Percentiles rank a stretch among this genome's conserved stretches.
Evolutionary conservation across 2,888 invertebrate genomes (phyloP).

Genomic region (Kuschelorhynchus macadamiae): DNA sequence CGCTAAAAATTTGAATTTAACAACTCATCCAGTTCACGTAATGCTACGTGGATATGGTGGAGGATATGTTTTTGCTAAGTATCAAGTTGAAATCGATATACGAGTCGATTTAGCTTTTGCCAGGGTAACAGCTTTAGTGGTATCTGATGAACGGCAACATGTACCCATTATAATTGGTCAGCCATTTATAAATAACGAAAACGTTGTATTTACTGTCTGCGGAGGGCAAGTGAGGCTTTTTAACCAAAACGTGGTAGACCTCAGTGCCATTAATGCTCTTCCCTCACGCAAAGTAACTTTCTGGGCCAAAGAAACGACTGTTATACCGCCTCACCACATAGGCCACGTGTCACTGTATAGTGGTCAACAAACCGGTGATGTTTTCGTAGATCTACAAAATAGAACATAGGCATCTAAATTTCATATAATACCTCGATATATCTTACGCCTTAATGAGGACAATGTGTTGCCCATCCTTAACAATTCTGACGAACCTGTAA

Average conservation of each 20-base stretch:
- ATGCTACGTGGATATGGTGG: not conserved
- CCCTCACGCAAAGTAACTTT: not conserved
- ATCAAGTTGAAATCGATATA: not conserved
- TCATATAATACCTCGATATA: not conserved
- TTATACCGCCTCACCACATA: not conserved
- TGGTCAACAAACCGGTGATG: not conserved
- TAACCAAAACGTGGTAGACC: not conserved
- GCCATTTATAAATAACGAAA: not conserved
- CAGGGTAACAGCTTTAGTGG: not conserved
- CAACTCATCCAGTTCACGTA: not conserved
- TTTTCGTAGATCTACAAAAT: not conserved
- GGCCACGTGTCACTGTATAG: not conserved
- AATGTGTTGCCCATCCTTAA: not conserved
- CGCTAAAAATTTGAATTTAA: not conserved
- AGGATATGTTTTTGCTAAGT: not conserved
- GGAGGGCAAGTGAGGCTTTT: slow-evolving; percentile 1
- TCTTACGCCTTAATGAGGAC: not conserved
- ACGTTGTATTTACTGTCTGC: not conserved
- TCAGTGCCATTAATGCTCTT: not conserved
- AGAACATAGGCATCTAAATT: not conserved
- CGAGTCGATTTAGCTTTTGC: not conserved
- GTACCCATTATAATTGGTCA: not conserved
- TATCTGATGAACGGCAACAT: not conserved
- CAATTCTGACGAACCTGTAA: not conserved
- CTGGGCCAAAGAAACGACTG: slow-evolving; percentile 1